A percentile compares a stretch with the other conserved stretches of the same genome.
Evolutionary conservation across 2,888 invertebrate species (phyloP).

Genomic region (Campopleginae sp.): DNA sequence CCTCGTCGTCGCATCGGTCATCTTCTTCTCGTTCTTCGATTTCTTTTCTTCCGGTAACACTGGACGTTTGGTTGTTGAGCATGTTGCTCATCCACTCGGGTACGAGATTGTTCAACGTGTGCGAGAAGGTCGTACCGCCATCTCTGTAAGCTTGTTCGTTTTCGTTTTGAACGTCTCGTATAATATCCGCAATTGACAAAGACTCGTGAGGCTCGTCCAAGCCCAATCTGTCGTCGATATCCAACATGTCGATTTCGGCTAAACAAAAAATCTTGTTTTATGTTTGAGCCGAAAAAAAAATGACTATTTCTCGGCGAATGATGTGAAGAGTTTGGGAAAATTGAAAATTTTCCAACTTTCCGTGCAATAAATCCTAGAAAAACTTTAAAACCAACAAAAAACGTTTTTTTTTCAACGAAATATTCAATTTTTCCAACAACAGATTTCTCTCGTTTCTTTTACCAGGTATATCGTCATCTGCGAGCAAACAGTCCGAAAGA

Average conservation of each 20-base stretch:
- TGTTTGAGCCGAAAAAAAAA: too few species aligned
- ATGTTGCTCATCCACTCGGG: constrained; percentile 75
- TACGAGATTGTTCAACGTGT: constrained; percentile 74
- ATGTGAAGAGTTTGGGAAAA: too few species aligned
- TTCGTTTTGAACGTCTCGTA: constrained; percentile 75
- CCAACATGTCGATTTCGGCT: constrained; percentile 76
- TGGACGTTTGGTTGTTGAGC: constrained; percentile 55
- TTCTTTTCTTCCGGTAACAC: constrained; percentile 71
- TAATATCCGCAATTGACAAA: constrained; percentile 76
- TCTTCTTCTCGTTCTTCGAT: constrained; percentile 82
- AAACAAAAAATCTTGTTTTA: neutral
- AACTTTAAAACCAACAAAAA: constrained; percentile 9
- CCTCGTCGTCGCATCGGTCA: constrained; percentile 75
- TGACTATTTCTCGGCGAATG: too few species aligned
- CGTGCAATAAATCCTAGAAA: neutral
- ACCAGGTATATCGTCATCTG: constrained; percentile 80
- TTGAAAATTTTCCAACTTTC: neutral
- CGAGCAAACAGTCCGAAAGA: constrained; percentile 79
- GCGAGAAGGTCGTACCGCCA: constrained; percentile 69
- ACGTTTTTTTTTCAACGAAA: neutral
- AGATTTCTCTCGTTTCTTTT: neutral
- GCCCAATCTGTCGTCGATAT: constrained; percentile 76
- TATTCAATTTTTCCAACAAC: neutral
- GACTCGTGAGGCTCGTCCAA: constrained; percentile 71
- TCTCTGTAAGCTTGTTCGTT: constrained; percentile 58